Base-by-base conservation (phyloP, 2,113 vertebrate genomes). In the Okapia johnstoni region DNA sequence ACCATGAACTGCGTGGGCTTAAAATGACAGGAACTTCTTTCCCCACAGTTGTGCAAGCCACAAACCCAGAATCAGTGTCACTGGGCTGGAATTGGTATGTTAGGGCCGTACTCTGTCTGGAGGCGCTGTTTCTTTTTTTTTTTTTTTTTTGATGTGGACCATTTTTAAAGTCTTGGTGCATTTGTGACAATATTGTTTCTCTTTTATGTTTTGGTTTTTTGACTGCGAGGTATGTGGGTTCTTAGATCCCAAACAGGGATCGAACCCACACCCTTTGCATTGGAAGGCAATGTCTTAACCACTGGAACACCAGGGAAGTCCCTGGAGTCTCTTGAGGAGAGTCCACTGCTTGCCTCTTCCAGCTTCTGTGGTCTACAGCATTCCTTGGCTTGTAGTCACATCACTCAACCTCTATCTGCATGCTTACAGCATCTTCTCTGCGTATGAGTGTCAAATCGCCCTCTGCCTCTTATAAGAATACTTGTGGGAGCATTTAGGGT, bases 231-330 rank as follows among this genome's bases (percentile, higher is more conserved):
- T 12, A 73, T 73, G 36, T 73, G 66, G 66, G 19, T 73, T 73
- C n/a, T 73, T 73, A 73, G 66, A 23, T 6, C 10, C 66, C n/a
- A 23, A 36, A 70, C 10, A 70, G 66, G n/a, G n/a, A 70, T 40
- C 0, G 2, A 70, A 70, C 66, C n/a, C 33, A 66, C 61, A 66
- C 30, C 33, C 8, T 66, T 66, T 66, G 16, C 0, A 0, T n/a
- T 73, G 19, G 66, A 73, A 73, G n/a, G n/a, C 5, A 23, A 40
- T 23, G 21, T 13, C n/a, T 73, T 73, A 73, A 73, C 10, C 66
- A 40, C 6, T 40, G 66, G 10, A 73, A n/a, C n/a, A 73, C 66
- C 66, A 40, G 19, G 66, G 19, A 40, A 73, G 10, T 23, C n/a
- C 19, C 66, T 73, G n/a, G n/a, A 40, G n/a, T 73, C n/a, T 33